Evolutionary conservation across 2,888 invertebrate genomes (phyloP).

Genomic region (Xylophagus ater): DNA sequence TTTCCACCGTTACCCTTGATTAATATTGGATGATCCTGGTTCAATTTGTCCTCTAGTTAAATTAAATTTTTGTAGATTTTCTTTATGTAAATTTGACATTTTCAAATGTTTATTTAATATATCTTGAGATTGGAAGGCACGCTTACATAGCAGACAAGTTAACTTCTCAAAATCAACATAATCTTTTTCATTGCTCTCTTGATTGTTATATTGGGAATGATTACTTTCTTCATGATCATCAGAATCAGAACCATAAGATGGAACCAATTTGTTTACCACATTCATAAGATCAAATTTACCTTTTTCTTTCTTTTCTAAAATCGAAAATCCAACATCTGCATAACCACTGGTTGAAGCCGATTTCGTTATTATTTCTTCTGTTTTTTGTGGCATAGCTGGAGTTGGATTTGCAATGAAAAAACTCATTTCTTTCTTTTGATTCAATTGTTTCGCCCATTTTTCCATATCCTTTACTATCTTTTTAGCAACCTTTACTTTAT

Average conservation of each 20-base stretch:
- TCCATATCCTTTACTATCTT: slow-evolving; percentile 86
- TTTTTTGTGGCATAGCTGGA: slow-evolving; percentile 25
- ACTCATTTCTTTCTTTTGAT: slow-evolving; percentile 78
- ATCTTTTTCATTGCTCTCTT: slow-evolving; percentile 58
- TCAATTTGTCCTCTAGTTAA: slow-evolving; percentile 24
- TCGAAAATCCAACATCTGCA: slow-evolving; percentile 88
- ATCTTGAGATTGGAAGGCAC: slow-evolving; percentile 85
- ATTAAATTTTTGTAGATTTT: slow-evolving; percentile 55
- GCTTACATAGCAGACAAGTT: slow-evolving; percentile 88
- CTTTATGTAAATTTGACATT: slow-evolving; percentile 88
- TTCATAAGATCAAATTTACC: slow-evolving; percentile 26
- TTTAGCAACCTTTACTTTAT: slow-evolving; percentile 94
- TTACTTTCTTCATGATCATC: slow-evolving; percentile 27
- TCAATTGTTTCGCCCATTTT: slow-evolving; percentile 90
- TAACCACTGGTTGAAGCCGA: slow-evolving; percentile 46
- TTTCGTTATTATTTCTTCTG: slow-evolving; percentile 22
- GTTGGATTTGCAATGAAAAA: slow-evolving; percentile 31
- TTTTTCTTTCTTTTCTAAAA: slow-evolving; percentile 64
- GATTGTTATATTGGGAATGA: slow-evolving; percentile 24
- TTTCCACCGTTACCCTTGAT: slow-evolving; percentile 13
- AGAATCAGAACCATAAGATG: slow-evolving; percentile 69
- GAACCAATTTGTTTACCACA: slow-evolving; percentile 48
- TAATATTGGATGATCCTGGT: no score
- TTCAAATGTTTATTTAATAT: slow-evolving; percentile 83
- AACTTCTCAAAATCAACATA: slow-evolving; percentile 80